phyloP scores from a whole-genome alignment of 2,113 vertebrate species.

The Burhinus bistriatus region DNA sequence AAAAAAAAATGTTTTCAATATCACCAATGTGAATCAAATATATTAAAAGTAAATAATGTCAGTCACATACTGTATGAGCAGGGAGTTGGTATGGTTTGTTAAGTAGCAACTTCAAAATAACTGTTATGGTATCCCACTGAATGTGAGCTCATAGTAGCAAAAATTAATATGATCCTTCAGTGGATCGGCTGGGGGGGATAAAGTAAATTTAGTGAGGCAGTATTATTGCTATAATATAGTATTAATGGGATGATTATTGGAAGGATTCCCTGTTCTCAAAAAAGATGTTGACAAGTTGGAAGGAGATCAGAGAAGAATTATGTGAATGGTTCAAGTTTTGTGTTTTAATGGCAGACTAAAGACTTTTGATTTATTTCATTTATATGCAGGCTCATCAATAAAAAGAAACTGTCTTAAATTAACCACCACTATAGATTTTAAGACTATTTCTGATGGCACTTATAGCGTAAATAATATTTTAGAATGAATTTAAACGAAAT shows the following conservation, averaged over 20 bases:
- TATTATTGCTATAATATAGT: neutral
- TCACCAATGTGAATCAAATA: neutral
- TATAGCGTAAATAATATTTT: neutral
- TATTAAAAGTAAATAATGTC: neutral
- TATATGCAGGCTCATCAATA: neutral
- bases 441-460: neutral
- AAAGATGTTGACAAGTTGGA: neutral
- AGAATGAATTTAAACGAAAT: neutral
- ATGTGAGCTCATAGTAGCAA: neutral
- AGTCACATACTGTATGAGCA: neutral
- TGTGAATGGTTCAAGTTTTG: neutral
- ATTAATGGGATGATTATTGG: neutral
- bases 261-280: neutral
- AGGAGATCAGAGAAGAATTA: neutral
- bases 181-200: neutral
- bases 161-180: neutral
- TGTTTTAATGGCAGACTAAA: neutral
- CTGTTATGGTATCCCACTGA: neutral
- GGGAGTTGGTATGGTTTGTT: neutral
- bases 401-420: neutral
- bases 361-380: neutral
- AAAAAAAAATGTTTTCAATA: neutral
- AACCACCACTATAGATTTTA: neutral
- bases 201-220: neutral
- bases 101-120: neutral